Percentiles rank a stretch among this genome's conserved stretches.
These are phyloP conservation scores for Oligia latruncula DNA, from an alignment of 2,888 invertebrate species.

Conservation along the genomic window DNA sequence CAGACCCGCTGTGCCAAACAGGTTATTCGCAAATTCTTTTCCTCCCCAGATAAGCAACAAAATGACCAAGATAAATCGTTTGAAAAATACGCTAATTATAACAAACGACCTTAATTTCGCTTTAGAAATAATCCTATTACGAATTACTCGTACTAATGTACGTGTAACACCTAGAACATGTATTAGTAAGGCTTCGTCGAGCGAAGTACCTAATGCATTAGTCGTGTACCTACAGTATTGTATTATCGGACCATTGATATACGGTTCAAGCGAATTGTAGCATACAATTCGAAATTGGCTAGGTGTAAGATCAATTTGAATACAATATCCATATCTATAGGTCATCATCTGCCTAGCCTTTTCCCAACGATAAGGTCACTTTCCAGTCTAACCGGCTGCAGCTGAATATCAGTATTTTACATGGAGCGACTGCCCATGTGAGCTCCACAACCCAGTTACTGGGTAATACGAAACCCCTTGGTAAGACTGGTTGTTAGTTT, in stretches of 20 bases:
- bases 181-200: conserved; percentile 63
- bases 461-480: too few species aligned
- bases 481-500: too few species aligned
- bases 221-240: conserved; percentile 59
- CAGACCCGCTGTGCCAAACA: too few species aligned
- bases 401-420: too few species aligned
- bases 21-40: neutral
- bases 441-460: too few species aligned
- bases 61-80: conserved; percentile 31
- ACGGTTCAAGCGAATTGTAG: conserved; percentile 26
- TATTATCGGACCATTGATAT: conserved; percentile 55
- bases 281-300: conserved; percentile 16
- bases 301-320: neutral
- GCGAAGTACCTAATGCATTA: conserved; percentile 68
- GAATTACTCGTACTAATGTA: conserved; percentile 45
- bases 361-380: too few species aligned
- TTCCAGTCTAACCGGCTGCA: too few species aligned
- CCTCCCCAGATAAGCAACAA: conserved; percentile 1
- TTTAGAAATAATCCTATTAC: conserved; percentile 62
- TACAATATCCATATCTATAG: neutral
- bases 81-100: conserved; percentile 36
- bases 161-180: conserved; percentile 42
- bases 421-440: too few species aligned
- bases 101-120: conserved; percentile 40
- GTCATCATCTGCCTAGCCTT: too few species aligned